Conservation (phyloP, 2,888 invertebrate species). For the Synergus umbraculus region DNA sequence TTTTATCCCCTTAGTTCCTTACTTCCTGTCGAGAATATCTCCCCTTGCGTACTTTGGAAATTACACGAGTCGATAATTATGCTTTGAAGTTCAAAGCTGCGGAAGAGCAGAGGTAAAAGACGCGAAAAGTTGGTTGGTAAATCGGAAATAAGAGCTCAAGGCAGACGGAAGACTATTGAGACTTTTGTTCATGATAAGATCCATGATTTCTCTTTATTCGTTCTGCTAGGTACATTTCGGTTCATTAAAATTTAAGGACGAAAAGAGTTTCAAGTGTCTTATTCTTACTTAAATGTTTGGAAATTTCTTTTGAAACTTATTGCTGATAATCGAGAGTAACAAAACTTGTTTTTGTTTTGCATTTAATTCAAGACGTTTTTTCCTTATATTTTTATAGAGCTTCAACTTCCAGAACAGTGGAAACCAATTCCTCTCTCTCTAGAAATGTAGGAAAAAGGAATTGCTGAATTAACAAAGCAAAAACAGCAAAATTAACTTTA, state of each 20-base stretch:
- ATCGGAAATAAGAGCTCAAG: constrained; percentile 43
- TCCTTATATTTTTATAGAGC: background rate
- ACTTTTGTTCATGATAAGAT: constrained; percentile 57
- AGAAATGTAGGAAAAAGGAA: background rate
- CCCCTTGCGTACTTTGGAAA: constrained; percentile 7
- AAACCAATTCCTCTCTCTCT: background rate
- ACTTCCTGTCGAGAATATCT: constrained; percentile 2
- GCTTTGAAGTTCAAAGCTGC: constrained; percentile 31
- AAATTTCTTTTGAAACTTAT: background rate
- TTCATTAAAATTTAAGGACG: constrained; percentile 22
- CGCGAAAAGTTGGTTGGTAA: constrained; percentile 37
- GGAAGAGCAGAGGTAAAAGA: constrained; percentile 48
- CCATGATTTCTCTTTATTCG: constrained; percentile 51
- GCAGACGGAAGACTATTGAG: constrained; percentile 46
- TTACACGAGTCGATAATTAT: constrained; percentile 28
- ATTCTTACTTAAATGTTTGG: background rate
- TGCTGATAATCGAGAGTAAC: background rate
- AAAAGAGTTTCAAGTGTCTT: background rate
- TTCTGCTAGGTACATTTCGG: constrained; percentile 2
- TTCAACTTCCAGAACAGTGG: background rate
- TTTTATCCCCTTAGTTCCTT: constrained; percentile 1
- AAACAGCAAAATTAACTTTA: constrained; percentile 1
- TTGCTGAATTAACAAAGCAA: background rate
- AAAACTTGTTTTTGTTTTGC: no score
- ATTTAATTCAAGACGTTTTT: background rate